These are phyloP conservation scores for Ctenopoma multispine DNA, from an alignment of 2,797 vertebrate genomes.

Conservation along the genomic window DNA sequence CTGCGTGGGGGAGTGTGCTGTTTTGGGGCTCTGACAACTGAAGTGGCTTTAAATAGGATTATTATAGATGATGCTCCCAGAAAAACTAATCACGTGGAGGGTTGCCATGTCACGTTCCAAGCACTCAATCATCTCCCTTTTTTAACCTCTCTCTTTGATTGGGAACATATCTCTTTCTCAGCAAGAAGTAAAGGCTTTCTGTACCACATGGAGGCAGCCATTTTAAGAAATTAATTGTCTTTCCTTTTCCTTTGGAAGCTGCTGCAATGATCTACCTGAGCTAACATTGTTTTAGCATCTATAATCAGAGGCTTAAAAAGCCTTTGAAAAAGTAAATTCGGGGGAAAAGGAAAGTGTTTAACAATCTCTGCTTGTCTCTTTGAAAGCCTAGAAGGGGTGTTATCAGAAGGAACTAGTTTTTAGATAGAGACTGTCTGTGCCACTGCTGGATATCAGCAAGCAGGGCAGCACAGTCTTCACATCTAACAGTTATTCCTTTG, in stretches of 20 bases:
- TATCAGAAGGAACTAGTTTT: conserved; percentile 54
- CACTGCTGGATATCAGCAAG: conserved; percentile 52
- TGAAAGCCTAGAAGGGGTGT: conserved; percentile 43
- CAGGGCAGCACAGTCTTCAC: conserved; percentile 43
- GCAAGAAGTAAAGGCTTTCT: conserved; percentile 64
- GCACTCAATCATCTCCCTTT: conserved; percentile 54
- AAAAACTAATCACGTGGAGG: conserved; percentile 68
- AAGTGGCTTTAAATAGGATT: conserved; percentile 81
- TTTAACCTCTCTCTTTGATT: conserved; percentile 50
- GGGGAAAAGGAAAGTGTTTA: conserved; percentile 58
- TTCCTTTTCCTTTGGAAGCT: conserved; percentile 62
- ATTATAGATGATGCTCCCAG: conserved; percentile 59
- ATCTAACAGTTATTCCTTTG: conserved; percentile 51
- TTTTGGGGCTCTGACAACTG: conserved; percentile 64
- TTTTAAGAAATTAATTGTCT: conserved; percentile 81
- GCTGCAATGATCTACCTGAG: conserved; percentile 52
- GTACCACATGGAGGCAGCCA: conserved; percentile 60
- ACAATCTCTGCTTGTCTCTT: conserved; percentile 40
- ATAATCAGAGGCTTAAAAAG: conserved; percentile 56
- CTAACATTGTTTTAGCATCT: conserved; percentile 27
- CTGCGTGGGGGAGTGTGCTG: conserved; percentile 37
- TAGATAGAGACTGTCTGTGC: conserved; percentile 53
- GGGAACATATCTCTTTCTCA: conserved; percentile 64
- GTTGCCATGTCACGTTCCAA: conserved; percentile 71
- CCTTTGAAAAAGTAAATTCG: conserved; percentile 43